Evolutionary conservation across 2,113 vertebrate species (phyloP), one percentile per base, ranked within the genome.

Genomic region (Anseranas semipalmata): DNA sequence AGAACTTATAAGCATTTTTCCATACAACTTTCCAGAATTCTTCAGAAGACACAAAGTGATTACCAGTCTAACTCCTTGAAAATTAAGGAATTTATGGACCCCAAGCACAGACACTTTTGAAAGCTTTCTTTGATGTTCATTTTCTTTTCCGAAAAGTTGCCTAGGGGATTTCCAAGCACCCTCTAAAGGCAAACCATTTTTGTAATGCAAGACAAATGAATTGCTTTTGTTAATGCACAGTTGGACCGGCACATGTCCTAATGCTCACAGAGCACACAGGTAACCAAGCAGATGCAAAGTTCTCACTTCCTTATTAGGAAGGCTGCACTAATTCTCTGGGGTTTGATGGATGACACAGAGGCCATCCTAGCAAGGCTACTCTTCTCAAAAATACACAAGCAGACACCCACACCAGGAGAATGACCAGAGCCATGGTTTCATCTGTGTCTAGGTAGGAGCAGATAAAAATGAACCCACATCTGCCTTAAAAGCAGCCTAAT

Each of bases 191-290:
- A 80, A 76, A 70, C 8, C 9, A 13, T 18, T 88, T 74, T 62
- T 46, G 5, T 33, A 59, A 77, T 1, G 9, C n/a, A 62, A 50
- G 63, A 27, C 5, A 68, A 65, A 68, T 17, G 4, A 66, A 4
- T 14, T 72, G 9, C 0, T 58, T 86, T n/a, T 71, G n/a, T 46
- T 30, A 56, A n/a, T 10, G 24, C 16, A 35, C 0, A 5, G 6
- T 7, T 46, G 45, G 53, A 66, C 19, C 41, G 10, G 21, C 22
- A 65, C 25, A 15, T 32, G 60, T 5, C 19, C 33, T 70, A 25
- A 15, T 4, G 8, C 7, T 62, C 8, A 41, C n/a, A 2, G 0
- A 12, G 21, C 2, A 1, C 50, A 43, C 15, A 85, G n/a, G 28
- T 59, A 53, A 74, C 35, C 10, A 20, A 24, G 25, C 8, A 63